Evolutionary conservation across 2,797 vertebrate species (phyloP).

Genomic region (Sebastes cheni): DNA sequence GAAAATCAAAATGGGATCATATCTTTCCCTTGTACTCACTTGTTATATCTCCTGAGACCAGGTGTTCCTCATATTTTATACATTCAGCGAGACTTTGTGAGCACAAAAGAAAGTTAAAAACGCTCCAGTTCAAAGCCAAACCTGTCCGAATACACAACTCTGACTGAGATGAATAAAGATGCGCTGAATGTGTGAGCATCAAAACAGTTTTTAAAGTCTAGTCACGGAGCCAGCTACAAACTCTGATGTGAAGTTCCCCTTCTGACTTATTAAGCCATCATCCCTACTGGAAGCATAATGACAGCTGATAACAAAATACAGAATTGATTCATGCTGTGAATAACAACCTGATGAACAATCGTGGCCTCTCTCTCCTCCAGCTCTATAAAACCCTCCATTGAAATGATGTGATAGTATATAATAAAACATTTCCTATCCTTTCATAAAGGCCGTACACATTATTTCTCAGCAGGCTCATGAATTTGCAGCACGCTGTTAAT

Average conservation of each 20-base stretch:
- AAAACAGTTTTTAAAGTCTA: constrained; percentile 1
- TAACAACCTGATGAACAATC: constrained; percentile 37
- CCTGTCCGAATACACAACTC: background rate
- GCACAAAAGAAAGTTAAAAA: constrained; percentile 8
- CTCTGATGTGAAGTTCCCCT: constrained; percentile 15
- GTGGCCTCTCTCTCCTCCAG: constrained; percentile 5
- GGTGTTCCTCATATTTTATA: constrained; percentile 23
- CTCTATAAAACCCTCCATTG: constrained; percentile 12
- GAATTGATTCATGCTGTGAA: constrained; percentile 38
- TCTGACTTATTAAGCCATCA: constrained; percentile 20
- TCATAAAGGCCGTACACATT: background rate
- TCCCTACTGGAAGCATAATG: constrained; percentile 31
- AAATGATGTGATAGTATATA: constrained; percentile 19
- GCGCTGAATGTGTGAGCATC: background rate
- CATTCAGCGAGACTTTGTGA: constrained; percentile 3
- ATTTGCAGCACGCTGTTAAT: background rate
- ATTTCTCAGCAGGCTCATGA: background rate
- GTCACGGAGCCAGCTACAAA: background rate
- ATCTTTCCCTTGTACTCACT: background rate
- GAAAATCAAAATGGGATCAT: background rate
- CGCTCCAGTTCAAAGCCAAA: constrained; percentile 15
- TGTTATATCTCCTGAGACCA: background rate
- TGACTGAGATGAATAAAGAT: constrained; percentile 6
- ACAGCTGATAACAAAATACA: constrained; percentile 45
- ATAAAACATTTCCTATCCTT: constrained; percentile 19